These are phyloP conservation scores for Magallana ariakensis DNA, from an alignment of 1,140 invertebrate species.

Conservation along the genomic window DNA sequence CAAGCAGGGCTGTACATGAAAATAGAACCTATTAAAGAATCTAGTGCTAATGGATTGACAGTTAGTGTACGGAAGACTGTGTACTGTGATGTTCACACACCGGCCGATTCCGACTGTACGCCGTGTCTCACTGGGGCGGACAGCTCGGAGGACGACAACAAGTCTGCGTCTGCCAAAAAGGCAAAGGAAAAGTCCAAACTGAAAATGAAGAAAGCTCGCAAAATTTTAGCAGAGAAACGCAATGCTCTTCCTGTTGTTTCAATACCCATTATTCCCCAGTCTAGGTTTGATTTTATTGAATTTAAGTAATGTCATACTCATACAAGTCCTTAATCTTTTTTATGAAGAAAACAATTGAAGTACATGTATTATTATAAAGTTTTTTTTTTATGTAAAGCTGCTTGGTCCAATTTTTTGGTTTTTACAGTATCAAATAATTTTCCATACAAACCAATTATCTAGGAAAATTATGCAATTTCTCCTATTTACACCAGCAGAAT, in stretches of 20 bases:
- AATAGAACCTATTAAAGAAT: slow-evolving; percentile 87
- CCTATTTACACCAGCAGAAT: too few species aligned
- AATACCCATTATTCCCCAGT: slow-evolving; percentile 95
- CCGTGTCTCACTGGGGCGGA: slow-evolving; percentile 73
- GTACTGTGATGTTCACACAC: slow-evolving; percentile 96
- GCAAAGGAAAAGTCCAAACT: slow-evolving; percentile 82
- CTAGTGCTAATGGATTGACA: slow-evolving; percentile 70
- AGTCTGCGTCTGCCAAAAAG: slow-evolving; percentile 79
- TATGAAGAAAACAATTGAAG: too few species aligned
- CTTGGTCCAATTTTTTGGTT: too few species aligned
- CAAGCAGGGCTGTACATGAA: slow-evolving; percentile 97
- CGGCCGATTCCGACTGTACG: slow-evolving; percentile 80
- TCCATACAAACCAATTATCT: too few species aligned
- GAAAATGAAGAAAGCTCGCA: slow-evolving; percentile 89
- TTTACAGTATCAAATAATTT: too few species aligned
- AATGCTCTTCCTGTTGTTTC: slow-evolving; percentile 93
- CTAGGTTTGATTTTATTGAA: slow-evolving; percentile 81
- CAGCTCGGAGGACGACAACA: slow-evolving; percentile 68
- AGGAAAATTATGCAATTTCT: too few species aligned
- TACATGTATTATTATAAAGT: too few species aligned
- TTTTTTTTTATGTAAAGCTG: too few species aligned
- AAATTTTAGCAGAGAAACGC: slow-evolving; percentile 90
- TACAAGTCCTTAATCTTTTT: too few species aligned
- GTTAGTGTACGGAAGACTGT: slow-evolving; percentile 95
- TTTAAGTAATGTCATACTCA: too few species aligned